Evolutionary conservation across 2,113 vertebrate species (phyloP).

Genomic region (Peromyscus polionotus): DNA sequence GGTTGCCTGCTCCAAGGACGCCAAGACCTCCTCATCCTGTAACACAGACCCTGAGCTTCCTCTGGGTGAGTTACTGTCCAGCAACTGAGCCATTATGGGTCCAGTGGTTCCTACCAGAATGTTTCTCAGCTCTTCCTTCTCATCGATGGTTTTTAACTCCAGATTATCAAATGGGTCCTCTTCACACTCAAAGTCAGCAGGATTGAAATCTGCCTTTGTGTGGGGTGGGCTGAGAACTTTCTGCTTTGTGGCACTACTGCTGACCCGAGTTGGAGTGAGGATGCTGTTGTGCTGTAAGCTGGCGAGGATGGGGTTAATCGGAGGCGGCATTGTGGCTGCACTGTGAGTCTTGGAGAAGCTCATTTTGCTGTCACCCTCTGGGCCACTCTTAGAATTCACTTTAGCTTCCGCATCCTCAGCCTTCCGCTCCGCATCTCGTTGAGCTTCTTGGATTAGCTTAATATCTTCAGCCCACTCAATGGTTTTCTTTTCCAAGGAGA

Average conservation of each 20-base stretch:
- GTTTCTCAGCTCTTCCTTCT: constrained; percentile 95
- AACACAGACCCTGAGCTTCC: constrained; percentile 81
- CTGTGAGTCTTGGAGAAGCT: constrained; percentile 82
- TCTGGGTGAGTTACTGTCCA: constrained; percentile 87
- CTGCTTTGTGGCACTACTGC: constrained; percentile 88
- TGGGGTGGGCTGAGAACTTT: constrained; percentile 90
- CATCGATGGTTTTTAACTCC: constrained; percentile 97
- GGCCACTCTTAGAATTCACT: constrained; percentile 77
- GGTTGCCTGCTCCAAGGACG: constrained; percentile 86
- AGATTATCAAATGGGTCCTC: constrained; percentile 98
- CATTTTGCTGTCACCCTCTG: constrained; percentile 82
- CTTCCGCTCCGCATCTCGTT: constrained; percentile 86
- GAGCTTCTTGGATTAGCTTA: constrained; percentile 91
- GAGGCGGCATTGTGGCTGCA: constrained; percentile 86
- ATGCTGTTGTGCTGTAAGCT: constrained; percentile 95
- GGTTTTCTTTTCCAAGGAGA: constrained; percentile 94
- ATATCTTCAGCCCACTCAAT: constrained; percentile 93
- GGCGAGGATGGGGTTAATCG: constrained; percentile 95
- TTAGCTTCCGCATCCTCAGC: constrained; percentile 84
- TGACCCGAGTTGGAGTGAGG: constrained; percentile 96
- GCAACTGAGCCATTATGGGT: constrained; percentile 86
- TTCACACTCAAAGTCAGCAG: constrained; percentile 98
- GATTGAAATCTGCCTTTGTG: constrained; percentile 92
- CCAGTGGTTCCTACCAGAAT: constrained; percentile 91
- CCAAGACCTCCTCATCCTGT: constrained; percentile 87